Base-by-base conservation (phyloP, 2,888 invertebrate species). In the Tiliacea aurago region DNA sequence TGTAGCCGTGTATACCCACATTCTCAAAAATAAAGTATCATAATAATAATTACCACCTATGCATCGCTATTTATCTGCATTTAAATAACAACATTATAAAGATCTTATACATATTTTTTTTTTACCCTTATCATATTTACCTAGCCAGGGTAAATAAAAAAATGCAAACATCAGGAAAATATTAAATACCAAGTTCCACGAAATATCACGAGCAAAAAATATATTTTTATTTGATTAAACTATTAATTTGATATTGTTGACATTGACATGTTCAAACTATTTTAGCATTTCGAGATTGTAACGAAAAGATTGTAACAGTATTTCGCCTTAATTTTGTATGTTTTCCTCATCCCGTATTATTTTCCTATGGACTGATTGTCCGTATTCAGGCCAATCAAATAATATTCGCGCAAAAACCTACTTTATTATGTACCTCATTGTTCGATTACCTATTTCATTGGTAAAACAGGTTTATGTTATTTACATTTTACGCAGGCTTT, bases 351-450 rank as follows among this genome's bases (percentile, higher is more conserved):
- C 0, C 15, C 1, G 0, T 64, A 64, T 64, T 15, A 68, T 65
- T 61, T 65, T 59, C 23, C 7, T 43, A 43, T 15, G 2, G 33
- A 53, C 51, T 67, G 72, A 68, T 58, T 63, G 56, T 66, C 20
- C 18, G 37, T 56, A 74, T 63, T 70, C 13, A 51, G 33, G 69
- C 20, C 68, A 78, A 73, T 79, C 68, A 69, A 79, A 79, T 73
- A 69, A 73, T 69, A 69, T 69, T 65, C 37, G 33, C n/a, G 23
- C n/a, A 64, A 20, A 28, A 20, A 49, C 23, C 56, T 56, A 53
- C 51, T 56, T 49, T 49, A 70, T 61, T 76, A 61, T 18, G 59
- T 47, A 47, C 18, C 58, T 49, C 7, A 65, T 70, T 66, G 49
- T 61, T 65, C 51, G 15, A 55, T 64, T 41, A 53, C 58, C 1